Evolutionary conservation across 2,113 vertebrate genomes (phyloP), one percentile per base, ranked within the genome.

Genomic region (Nycticorax nycticorax): DNA sequence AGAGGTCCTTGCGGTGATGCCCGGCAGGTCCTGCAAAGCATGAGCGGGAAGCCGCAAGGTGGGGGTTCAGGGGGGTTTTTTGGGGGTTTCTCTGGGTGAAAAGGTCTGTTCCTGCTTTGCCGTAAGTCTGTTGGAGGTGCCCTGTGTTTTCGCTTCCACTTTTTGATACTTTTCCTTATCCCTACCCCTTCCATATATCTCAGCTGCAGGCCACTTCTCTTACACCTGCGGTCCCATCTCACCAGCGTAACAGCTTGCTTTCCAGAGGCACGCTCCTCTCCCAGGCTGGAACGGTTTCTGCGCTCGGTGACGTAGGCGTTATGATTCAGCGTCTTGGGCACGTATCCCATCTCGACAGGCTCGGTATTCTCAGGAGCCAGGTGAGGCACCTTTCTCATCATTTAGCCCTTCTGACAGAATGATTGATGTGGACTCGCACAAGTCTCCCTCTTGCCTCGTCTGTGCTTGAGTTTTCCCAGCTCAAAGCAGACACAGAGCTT

Each of bases 1-100:
- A 10, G 23, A 33, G 15, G 41, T 12, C n/a, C 56, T 30, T 8
- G 24, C 3, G 20, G 18, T 35, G 37, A 33, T 52, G 19, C 28
- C 56, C 15, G 5, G 10, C n/a, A 13, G 10, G 2, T 26, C 72
- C 21, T 30, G 21, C 2, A 3, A 10, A 23, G 18, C 35, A 0
- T 5, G 6, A 48, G 26, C 39, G 26, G 22, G n/a, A 64, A 85
- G 8, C 30, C 37, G 21, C 17, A 22, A 76, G 14, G 15, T 23
- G 9, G 23, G 33, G 56, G 17, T 52, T 81, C 23, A 24, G 5
- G 19, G 20, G 5, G 4, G 0, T 41, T 63, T 72, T 12, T 41
- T 41, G 12, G 39, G 12, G 39, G 39, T 41, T 39, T 39, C 39
- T 52, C 4, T 17, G 33, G 8, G 9, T 32, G 37, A 39, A 60